Conservation (phyloP, 2,888 invertebrate genomes). For the Leptinotarsa tumamoca region DNA sequence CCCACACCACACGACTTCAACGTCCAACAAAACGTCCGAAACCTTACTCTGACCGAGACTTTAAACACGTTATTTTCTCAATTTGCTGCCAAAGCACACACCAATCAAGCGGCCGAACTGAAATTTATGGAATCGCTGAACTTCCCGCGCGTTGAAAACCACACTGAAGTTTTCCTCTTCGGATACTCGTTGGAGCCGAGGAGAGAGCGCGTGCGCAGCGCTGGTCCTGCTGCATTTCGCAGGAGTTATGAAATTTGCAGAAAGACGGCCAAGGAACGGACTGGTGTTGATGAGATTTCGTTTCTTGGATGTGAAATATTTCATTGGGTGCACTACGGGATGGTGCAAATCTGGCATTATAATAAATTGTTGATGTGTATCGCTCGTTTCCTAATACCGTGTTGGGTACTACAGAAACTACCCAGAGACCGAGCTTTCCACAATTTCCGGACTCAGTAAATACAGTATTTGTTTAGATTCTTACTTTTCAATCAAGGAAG, state of each 20-base stretch:
- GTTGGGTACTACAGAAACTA: neutral
- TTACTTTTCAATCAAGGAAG: too few species aligned
- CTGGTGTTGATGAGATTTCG: conserved; percentile 19
- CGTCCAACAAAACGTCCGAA: conserved; percentile 20
- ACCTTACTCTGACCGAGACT: conserved; percentile 20
- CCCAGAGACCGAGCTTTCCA: too few species aligned
- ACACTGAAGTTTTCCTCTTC: conserved; percentile 59
- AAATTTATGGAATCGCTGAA: conserved; percentile 46
- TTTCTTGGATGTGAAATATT: conserved; percentile 25
- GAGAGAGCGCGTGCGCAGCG: conserved; percentile 32
- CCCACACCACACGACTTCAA: conserved; percentile 14
- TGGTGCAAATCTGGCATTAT: neutral
- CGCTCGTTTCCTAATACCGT: neutral
- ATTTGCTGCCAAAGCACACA: conserved; percentile 33
- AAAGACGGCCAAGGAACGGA: conserved; percentile 18
- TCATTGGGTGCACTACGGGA: conserved; percentile 22
- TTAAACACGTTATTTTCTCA: conserved; percentile 28
- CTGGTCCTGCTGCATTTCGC: conserved; percentile 33
- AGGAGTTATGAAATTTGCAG: conserved; percentile 39
- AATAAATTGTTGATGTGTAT: neutral
- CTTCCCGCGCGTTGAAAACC: conserved; percentile 58
- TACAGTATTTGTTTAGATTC: too few species aligned
- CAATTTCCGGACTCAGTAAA: too few species aligned
- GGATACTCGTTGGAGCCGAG: conserved; percentile 42
- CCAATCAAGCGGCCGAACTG: conserved; percentile 37